phyloP scores from a whole-genome alignment of 1,140 invertebrate species.

The Ditylenchus dipsaci region DNA sequence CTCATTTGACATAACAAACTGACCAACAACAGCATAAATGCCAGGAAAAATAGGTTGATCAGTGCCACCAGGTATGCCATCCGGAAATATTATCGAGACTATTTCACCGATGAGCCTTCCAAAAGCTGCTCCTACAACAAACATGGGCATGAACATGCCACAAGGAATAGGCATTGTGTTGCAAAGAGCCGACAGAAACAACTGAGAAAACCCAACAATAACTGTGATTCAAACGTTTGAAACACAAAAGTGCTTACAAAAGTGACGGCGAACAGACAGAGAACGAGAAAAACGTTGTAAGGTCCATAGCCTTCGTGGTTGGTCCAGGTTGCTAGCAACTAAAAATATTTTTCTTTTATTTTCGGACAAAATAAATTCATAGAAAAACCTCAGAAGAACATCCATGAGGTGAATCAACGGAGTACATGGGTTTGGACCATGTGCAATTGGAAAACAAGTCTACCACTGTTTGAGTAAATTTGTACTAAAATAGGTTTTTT shows the following conservation, averaged over 20 bases:
- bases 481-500: constrained; percentile 50
- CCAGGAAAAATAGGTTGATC: constrained; percentile 74
- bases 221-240: neutral
- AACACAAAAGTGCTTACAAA: constrained; percentile 34
- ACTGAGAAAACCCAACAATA: constrained; percentile 66
- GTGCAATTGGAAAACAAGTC: constrained; percentile 56
- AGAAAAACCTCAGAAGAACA: constrained; percentile 28
- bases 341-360: too few relatives aligned
- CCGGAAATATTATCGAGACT: constrained; percentile 85
- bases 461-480: constrained; percentile 51
- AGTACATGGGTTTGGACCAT: constrained; percentile 43
- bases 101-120: constrained; percentile 79
- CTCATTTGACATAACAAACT: neutral
- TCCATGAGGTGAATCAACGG: constrained; percentile 44
- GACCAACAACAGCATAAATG: constrained; percentile 64
- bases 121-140: constrained; percentile 69
- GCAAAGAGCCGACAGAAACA: constrained; percentile 83
- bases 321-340: constrained; percentile 44
- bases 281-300: constrained; percentile 51
- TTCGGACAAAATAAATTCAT: too few relatives aligned
- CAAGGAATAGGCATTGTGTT: constrained; percentile 92
- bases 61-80: constrained; percentile 70
- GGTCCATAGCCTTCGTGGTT: constrained; percentile 56
- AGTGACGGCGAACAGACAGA: constrained; percentile 39
- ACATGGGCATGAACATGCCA: constrained; percentile 62